These are phyloP conservation scores for Caenorhabditis wallacei DNA, from an alignment of 2,888 invertebrate genomes.

Conservation along the genomic window DNA sequence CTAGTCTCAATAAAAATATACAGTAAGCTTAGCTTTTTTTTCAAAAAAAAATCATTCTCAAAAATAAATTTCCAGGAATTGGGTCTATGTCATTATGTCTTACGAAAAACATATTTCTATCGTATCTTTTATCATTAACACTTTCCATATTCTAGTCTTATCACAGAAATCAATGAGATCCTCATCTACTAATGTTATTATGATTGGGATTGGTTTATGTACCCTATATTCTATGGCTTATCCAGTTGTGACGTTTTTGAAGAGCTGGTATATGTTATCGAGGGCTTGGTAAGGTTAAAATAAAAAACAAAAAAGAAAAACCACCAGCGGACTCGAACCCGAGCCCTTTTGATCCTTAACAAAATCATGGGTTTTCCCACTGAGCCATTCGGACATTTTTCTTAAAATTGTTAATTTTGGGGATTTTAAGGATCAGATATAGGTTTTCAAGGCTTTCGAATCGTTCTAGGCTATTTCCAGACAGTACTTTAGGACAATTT, in stretches of 20 bases:
- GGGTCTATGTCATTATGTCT: not conserved
- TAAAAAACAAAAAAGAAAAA: not conserved
- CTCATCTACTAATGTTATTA: slow-evolving; percentile 3
- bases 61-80: not conserved
- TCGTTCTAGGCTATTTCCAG: not conserved
- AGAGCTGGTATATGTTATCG: not conserved
- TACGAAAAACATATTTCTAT: not conserved
- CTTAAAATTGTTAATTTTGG: not conserved
- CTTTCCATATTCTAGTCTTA: not conserved
- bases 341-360: not conserved
- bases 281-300: not conserved
- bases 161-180: slow-evolving; percentile 6
- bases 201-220: not conserved
- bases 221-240: not conserved
- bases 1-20: too few relatives aligned
- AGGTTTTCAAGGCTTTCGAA: not conserved
- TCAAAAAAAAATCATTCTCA: too few relatives aligned
- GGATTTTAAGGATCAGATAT: not conserved
- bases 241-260: not conserved
- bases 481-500: too few relatives aligned
- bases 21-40: too few relatives aligned
- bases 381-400: not conserved
- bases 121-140: not conserved
- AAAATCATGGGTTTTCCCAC: not conserved
- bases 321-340: not conserved